Evolutionary conservation across 2,797 vertebrate genomes (phyloP).

Genomic region (Gorsachius magnificus): DNA sequence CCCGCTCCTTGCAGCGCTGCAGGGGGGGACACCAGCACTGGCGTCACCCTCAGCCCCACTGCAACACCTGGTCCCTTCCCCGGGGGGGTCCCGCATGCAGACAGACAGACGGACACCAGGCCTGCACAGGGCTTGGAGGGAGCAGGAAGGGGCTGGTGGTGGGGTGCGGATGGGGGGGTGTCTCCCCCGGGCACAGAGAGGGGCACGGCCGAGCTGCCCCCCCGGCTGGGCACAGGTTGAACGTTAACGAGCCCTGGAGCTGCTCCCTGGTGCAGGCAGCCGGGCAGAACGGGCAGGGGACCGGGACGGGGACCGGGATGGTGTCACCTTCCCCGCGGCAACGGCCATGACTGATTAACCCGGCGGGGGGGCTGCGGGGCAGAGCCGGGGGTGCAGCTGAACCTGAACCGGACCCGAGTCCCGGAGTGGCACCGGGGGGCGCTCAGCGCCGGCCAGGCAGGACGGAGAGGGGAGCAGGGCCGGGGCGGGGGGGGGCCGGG

Average conservation of each 20-base stretch:
- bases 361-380: not conserved
- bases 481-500: no score
- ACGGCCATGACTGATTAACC: conserved; percentile 13
- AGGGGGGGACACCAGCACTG: accelerated
- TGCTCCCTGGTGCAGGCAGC: not conserved
- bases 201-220: accelerated
- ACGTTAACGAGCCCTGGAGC: not conserved
- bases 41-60: not conserved
- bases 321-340: conserved; percentile 18
- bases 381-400: not conserved
- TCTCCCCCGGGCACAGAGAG: no score
- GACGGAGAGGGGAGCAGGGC: no score
- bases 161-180: not conserved
- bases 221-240: not conserved
- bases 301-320: not conserved
- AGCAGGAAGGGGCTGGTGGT: no score
- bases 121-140: not conserved
- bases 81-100: accelerated
- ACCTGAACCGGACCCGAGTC: not conserved
- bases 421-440: accelerated
- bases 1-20: conserved; percentile 94
- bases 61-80: not conserved
- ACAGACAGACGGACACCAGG: accelerated
- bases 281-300: not conserved
- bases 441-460: not conserved